phyloP scores from a whole-genome alignment of 2,888 invertebrate genomes.

The Periphyllus acericola region DNA sequence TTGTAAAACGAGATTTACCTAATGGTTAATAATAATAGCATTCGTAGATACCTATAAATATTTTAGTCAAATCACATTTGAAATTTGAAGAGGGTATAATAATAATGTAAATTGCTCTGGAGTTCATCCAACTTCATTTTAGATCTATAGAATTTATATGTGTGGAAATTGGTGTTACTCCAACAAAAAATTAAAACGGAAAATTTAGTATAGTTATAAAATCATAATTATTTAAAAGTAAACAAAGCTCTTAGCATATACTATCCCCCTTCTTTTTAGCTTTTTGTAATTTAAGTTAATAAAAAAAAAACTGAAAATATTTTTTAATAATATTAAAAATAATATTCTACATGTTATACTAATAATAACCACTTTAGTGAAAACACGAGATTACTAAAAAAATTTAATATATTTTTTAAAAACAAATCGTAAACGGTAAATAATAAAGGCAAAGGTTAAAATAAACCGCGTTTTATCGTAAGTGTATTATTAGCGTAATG shows the following conservation, averaged over 20 bases:
- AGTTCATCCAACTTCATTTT: background rate
- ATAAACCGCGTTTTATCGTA: too few relatives aligned
- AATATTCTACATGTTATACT: too few relatives aligned
- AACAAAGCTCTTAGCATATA: background rate
- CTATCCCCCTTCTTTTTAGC: background rate
- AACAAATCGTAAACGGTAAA: too few relatives aligned
- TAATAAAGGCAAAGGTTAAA: too few relatives aligned
- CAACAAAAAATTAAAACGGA: background rate
- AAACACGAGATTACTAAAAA: too few relatives aligned
- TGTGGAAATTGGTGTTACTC: background rate
- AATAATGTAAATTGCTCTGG: background rate
- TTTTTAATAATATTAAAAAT: background rate
- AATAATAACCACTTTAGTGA: too few relatives aligned
- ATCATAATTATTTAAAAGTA: background rate
- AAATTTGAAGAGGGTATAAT: background rate
- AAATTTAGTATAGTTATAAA: background rate
- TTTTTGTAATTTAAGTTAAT: background rate
- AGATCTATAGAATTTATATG: slow-evolving; percentile 14
- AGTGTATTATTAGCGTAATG: too few relatives aligned
- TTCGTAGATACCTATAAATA: background rate
- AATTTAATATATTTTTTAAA: too few relatives aligned
- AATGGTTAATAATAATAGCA: background rate
- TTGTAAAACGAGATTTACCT: background rate
- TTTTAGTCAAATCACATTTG: slow-evolving; percentile 19
- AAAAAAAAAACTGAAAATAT: background rate